Evolutionary conservation across 1,140 invertebrate species (phyloP), one percentile per base, ranked within the genome.

Genomic region (Cheumatopsyche charites): DNA sequence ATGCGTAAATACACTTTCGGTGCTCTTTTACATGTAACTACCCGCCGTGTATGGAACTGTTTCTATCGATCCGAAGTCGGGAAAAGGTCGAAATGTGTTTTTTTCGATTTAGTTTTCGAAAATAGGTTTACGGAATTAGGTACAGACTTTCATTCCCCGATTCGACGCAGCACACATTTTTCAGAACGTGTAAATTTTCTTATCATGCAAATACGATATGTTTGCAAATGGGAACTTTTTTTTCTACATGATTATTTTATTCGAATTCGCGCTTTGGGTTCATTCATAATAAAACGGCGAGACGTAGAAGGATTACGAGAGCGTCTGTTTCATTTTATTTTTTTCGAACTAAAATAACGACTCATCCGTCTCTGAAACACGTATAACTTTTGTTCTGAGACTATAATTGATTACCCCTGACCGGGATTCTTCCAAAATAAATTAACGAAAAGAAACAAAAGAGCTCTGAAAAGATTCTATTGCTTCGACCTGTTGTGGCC

Each of bases 251-350:
- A 47, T 15, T 47, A 47, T 47, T n/a, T 47, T n/a, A n/a, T 47
- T 12, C 43, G n/a, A n/a, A n/a, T 12, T 47, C 15, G 11, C 55
- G 55, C 55, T 58, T 58, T 26, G 21, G 43, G 4, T 23, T 58
- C 12, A 58, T 58, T 58, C 55, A 58, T 58, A 52, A 52, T 52
- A 58, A 58, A 58, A 12, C 47, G 15, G 55, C 19, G 55, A 23
- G 23, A 23, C 55, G 21, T 23, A 58, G 29, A 52, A 52, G 47
- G 47, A 52, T 52, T 52, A 52, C 43, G 15, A n/a, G n/a, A n/a
- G 15, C 43, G 13, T 47, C 3, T 47, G 2, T 47, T 47, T 47
- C 13, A n/a, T 47, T 47, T 47, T 47, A 47, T 47, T 47, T 47
- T 15, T n/a, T n/a, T 4, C 13, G 15, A 13, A n/a, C 11, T 47